Percentiles rank a stretch among this genome's conserved stretches.
phyloP scores from a whole-genome alignment of 2,888 invertebrate genomes.

The Synanthedon andrenaeformis region DNA sequence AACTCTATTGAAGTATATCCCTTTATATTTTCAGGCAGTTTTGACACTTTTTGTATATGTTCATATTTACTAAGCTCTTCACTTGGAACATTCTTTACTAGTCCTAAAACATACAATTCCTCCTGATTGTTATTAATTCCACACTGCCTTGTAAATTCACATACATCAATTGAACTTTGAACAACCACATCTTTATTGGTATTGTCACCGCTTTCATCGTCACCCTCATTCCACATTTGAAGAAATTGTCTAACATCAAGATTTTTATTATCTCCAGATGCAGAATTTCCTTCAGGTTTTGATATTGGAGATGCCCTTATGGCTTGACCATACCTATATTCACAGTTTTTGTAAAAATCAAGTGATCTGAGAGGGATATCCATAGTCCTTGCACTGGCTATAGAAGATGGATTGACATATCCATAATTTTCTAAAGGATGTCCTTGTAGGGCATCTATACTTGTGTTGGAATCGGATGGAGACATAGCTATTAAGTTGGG shows the following conservation, averaged over 20 bases:
- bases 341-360: slow-evolving; percentile 43
- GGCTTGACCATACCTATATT: slow-evolving; percentile 33
- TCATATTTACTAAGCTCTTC: slow-evolving; percentile 64
- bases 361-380: slow-evolving; percentile 37
- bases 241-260: slow-evolving; percentile 61
- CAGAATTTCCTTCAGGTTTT: slow-evolving; percentile 22
- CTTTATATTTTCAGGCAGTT: slow-evolving; percentile 64
- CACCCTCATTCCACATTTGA: slow-evolving; percentile 67
- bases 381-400: slow-evolving; percentile 51
- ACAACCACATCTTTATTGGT: slow-evolving; percentile 25
- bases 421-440: slow-evolving; percentile 58
- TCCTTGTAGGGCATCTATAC: slow-evolving; percentile 44
- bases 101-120: slow-evolving; percentile 60
- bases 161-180: slow-evolving; percentile 20
- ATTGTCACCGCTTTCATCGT: slow-evolving; percentile 46
- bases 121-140: slow-evolving; percentile 37
- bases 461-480: slow-evolving; percentile 55
- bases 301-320: slow-evolving; percentile 22
- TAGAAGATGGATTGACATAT: slow-evolving; percentile 61
- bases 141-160: slow-evolving; percentile 19
- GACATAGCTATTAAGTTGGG: slow-evolving; percentile 55
- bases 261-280: slow-evolving; percentile 36
- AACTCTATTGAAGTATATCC: slow-evolving; percentile 60
- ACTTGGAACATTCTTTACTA: slow-evolving; percentile 51
- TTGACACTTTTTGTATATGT: slow-evolving; percentile 64